Base-by-base conservation (phyloP, 2,797 vertebrate species). In the Anguilla obscura region DNA sequence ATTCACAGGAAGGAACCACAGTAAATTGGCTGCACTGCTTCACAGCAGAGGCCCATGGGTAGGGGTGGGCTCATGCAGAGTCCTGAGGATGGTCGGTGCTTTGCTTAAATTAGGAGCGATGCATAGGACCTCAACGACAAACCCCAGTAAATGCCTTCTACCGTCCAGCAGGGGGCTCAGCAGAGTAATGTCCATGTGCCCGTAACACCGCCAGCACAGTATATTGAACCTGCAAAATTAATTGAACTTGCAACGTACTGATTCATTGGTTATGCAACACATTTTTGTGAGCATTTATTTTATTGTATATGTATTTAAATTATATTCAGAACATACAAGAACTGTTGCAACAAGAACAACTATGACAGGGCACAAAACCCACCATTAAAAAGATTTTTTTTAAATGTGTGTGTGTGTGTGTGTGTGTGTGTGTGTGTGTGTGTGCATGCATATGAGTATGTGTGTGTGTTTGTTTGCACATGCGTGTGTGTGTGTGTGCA, bases 11-110 rank as follows among this genome's bases (percentile, higher is more conserved):
- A 98, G 74, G 97, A 96, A 1, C 94, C 92, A 84, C 96, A 96
- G 92, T 96, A 98, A 5, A 99, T 94, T 94, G 98, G 95, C 91
- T 95, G 95, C 40, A 96, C 94, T 0, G 96, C 97, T 88, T 98
- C 96, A 0, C 88, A 93, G 96, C 33, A 98, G 79, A 0, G 16
- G 1, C 94, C 95, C 0, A 91, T 90, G 76, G 93, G 90, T 54
- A 97, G 91, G 56, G 79, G 52, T 84, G 87, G 3, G 93, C 94
- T 95, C 63, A 69, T 69, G 63, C 24, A n/a, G n/a, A 69, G 63
- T 69, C 63, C 6, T 27, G 63, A 69, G 63, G 63, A 69, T 27
- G 63, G 63, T 69, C n/a, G n/a, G 63, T 27, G 56, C 56, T 69
- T n/a, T 69, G 18, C 63, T 6, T 5, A 69, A 69, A 69, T 8